Evolutionary conservation across 2,797 vertebrate species (phyloP), one percentile per base, ranked within the genome.

Genomic region (Rhinogobio ventralis): DNA sequence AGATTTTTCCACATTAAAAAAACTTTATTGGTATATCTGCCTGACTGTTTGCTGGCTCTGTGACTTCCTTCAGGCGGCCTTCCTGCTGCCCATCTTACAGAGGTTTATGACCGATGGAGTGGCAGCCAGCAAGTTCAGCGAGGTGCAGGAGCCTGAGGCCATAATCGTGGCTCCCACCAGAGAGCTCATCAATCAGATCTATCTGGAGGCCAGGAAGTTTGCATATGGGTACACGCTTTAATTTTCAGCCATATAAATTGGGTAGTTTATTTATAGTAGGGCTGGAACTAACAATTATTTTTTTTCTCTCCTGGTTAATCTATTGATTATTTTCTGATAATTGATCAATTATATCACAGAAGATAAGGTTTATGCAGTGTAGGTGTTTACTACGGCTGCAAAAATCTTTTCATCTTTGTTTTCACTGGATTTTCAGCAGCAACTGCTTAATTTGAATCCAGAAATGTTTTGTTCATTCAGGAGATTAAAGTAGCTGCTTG

Each of bases 151-250:
- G 79, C 98, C 98, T 0, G 96, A 98, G 85, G 97, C 93, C 46
- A 86, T 99, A 83, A 97, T 99, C 45, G 95, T 97, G 11, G 98
- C 97, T 0, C 98, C 98, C 39, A 99, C 98, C 81, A 95, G 98
- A 89, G 98, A 99, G 90, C 92, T 99, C 68, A 95, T 98, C 92
- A 96, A 96, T 89, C 98, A 99, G 91, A 99, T 99, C 81, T 98
- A 95, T 90, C 89, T 97, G 79, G 98, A 99, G 91, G 96, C 97
- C 85, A 94, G 98, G 84, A 99, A 99, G 91, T 99, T 99, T 89
- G 91, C 97, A 3, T 94, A 92, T 83, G 97, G 97, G 98, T 98
- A 92, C 19, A 60, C 4, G 4, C 30, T 57, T 51, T 64, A 17
- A 14, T 42, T 39, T 17, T 64, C 7, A 55, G 11, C 2, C 0